These are phyloP conservation scores for Amazona ochrocephala DNA, from an alignment of 2,797 vertebrate genomes.

Conservation along the genomic window DNA sequence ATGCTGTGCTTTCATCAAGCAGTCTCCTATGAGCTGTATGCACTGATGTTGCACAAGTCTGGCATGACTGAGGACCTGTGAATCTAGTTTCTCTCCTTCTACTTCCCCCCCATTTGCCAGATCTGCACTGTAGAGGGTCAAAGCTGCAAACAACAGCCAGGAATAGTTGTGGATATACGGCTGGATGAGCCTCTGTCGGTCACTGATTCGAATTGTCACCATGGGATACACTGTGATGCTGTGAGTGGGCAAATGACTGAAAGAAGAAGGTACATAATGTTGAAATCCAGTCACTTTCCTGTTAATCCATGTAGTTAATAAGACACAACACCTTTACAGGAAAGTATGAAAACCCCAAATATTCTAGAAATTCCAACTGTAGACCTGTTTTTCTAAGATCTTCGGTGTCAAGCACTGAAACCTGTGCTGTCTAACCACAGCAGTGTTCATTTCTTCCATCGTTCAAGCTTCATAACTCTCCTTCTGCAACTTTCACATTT, in stretches of 20 bases:
- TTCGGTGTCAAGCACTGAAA: neutral
- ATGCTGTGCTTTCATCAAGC: constrained; percentile 91
- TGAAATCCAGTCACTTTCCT: neutral
- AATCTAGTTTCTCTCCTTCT: constrained; percentile 81
- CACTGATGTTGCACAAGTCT: constrained; percentile 84
- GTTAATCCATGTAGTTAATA: accelerated
- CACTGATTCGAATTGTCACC: constrained; percentile 94
- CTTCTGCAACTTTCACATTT: neutral
- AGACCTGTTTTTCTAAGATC: neutral
- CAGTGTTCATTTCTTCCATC: neutral
- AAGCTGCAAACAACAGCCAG: constrained; percentile 92
- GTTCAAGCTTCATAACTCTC: neutral
- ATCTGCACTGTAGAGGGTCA: constrained; percentile 92
- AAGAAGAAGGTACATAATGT: neutral
- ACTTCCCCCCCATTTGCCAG: constrained; percentile 80
- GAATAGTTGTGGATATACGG: constrained; percentile 98
- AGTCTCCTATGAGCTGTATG: constrained; percentile 91
- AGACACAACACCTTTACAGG: neutral
- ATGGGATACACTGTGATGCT: constrained; percentile 93
- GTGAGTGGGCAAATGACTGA: constrained; percentile 94
- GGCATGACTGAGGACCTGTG: constrained; percentile 72
- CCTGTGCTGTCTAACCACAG: neutral
- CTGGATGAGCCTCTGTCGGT: constrained; percentile 94
- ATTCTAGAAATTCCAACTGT: neutral
- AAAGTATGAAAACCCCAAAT: neutral